phyloP scores from a whole-genome alignment of 2,797 vertebrate species.

The Pseudochromis fuscus region DNA sequence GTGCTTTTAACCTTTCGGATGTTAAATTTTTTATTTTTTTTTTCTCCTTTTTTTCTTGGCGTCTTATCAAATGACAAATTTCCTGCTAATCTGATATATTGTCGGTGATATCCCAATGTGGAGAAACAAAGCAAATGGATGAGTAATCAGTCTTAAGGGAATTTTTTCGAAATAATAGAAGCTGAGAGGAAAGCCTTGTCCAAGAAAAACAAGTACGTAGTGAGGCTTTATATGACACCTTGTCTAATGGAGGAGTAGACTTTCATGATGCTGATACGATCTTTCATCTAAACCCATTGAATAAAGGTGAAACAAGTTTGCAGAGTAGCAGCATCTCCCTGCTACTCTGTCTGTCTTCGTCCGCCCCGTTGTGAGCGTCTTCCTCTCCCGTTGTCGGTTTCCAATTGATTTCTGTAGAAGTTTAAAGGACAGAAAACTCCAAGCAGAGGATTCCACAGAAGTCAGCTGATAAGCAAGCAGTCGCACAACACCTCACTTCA shows the following conservation, averaged over 20 bases:
- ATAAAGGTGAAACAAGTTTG: neutral
- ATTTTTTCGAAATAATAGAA: too few relatives aligned
- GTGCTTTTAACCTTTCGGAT: too few relatives aligned
- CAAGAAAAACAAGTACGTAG: neutral
- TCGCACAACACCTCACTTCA: conserved; percentile 43
- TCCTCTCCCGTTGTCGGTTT: neutral
- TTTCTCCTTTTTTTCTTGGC: too few relatives aligned
- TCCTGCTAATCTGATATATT: neutral
- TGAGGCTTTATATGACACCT: neutral
- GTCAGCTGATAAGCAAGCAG: conserved; percentile 52
- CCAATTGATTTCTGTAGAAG: conserved; percentile 5
- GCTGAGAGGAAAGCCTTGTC: neutral
- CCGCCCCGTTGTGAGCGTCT: neutral
- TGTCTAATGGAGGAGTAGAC: too few relatives aligned
- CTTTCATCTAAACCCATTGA: neutral
- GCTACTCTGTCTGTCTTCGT: neutral
- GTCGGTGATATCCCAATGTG: neutral
- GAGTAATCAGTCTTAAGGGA: conserved; percentile 28
- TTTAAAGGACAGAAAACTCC: conserved; percentile 53
- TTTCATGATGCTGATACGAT: neutral
- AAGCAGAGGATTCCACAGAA: conserved; percentile 53
- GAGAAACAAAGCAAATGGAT: conserved; percentile 10
- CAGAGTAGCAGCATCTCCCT: too few relatives aligned
- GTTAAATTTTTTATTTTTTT: too few relatives aligned
- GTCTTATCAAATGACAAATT: too few relatives aligned